phyloP scores from a whole-genome alignment of 37 sponge, comb jelly and placozoan genomes.

The Oopsacas minuta region DNA sequence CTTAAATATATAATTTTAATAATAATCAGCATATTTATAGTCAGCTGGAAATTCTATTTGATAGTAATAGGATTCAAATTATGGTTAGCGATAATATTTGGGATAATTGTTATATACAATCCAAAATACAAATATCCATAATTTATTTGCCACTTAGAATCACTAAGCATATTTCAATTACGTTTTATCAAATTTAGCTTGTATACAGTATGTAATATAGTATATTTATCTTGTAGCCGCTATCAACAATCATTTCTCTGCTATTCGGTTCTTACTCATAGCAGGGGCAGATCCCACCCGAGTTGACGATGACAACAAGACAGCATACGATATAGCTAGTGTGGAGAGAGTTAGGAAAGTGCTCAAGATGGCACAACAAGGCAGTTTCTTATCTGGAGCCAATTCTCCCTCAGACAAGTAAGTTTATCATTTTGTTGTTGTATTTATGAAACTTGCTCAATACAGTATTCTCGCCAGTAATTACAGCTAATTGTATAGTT shows the following conservation, averaged over 20 bases:
- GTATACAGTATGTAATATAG: too few species aligned
- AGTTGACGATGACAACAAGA: slow-evolving; percentile 42
- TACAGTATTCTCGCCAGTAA: neutral
- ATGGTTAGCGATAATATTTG: too few species aligned
- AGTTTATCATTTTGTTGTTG: neutral
- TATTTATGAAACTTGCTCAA: too few species aligned
- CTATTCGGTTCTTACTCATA: slow-evolving; percentile 46
- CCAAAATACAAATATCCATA: too few species aligned
- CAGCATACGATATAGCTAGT: slow-evolving; percentile 48
- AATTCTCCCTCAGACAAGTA: neutral
- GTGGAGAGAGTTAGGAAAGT: slow-evolving; percentile 41
- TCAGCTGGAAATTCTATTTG: too few species aligned
- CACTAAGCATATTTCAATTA: too few species aligned
- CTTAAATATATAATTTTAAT: too few species aligned
- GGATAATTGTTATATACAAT: too few species aligned
- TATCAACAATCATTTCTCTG: slow-evolving; percentile 34
- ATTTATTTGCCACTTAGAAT: too few species aligned
- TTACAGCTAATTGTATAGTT: neutral
- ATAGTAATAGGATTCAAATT: too few species aligned
- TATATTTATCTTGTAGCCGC: slow-evolving; percentile 70
- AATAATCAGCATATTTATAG: too few species aligned
- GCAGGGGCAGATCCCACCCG: slow-evolving; percentile 43
- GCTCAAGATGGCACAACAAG: slow-evolving; percentile 45
- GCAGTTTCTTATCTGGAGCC: slow-evolving; percentile 22
- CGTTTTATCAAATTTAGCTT: too few species aligned